Evolutionary conservation across 2,113 vertebrate species (phyloP), one percentile per base, ranked within the genome.

Genomic region (Phalacrocorax aristotelis): DNA sequence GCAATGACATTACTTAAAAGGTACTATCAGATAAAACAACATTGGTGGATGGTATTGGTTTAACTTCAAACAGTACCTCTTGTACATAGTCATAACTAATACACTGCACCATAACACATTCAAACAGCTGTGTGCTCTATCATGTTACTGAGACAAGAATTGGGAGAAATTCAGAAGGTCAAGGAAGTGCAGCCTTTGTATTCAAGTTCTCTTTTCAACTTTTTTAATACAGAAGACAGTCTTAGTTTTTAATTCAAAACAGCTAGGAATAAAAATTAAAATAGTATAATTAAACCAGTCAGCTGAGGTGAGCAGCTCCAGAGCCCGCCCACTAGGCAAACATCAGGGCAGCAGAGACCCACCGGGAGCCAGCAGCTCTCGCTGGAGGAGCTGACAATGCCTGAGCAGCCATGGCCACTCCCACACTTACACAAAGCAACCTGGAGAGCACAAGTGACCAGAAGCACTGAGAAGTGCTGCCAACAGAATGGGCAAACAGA

Each of bases 401-500:
- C 25, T 30, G 10, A 30, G 11, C 8, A 38, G 21, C 7, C 5
- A 2, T 5, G 3, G 40, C 14, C 44, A 19, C 11, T 6, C 4
- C 7, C n/a, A 49, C 6, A 5, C 2, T 12, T 23, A 3, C 13
- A 12, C 30, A 71, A 29, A 49, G 32, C 16, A 44, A 11, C 36
- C 6, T 5, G 5, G 36, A 20, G 48, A 51, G 9, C 2, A 9
- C 0, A 2, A 44, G 46, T 2, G 1, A 16, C 10, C 3, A 15
- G 42, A 9, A 84, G 2, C 4, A 0, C 29, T 57, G 20, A 1
- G 1, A 27, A 40, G 58, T 14, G 7, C n/a, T 25, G n/a, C 10
- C 4, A 36, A 25, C 6, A 55, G 32, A 61, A 22, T 0, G 3
- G 19, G 19, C 4, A 36, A 18, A 21, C 20, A 15, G 20, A 11